These are phyloP conservation scores for Anastatus disparis DNA, from an alignment of 1,140 invertebrate genomes.

Conservation along the genomic window DNA sequence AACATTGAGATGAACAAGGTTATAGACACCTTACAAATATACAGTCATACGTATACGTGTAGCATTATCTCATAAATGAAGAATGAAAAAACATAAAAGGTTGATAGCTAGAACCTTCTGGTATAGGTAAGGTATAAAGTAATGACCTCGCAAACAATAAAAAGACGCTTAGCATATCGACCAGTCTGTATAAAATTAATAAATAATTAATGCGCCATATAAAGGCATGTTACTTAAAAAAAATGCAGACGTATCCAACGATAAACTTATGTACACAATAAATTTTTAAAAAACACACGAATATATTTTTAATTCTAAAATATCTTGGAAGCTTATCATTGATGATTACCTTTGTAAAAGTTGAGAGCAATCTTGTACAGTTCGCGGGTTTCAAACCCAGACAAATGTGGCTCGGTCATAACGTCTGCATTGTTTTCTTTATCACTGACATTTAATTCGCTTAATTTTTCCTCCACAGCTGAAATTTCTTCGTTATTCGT, in stretches of 20 bases:
- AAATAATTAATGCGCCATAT: slow-evolving; percentile 27
- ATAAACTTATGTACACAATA: too few species aligned
- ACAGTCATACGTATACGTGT: too few species aligned
- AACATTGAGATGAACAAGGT: not conserved
- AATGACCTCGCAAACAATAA: not conserved
- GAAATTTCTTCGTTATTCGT: slow-evolving; percentile 53
- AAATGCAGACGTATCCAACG: too few species aligned
- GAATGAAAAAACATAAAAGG: too few species aligned
- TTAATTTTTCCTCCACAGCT: slow-evolving; percentile 52
- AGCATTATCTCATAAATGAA: too few species aligned
- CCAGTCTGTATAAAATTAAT: slow-evolving; percentile 4
- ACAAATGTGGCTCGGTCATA: slow-evolving; percentile 57
- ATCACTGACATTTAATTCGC: slow-evolving; percentile 46
- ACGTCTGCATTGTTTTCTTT: slow-evolving; percentile 31
- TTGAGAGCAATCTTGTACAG: slow-evolving; percentile 87
- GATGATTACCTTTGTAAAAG: slow-evolving; percentile 91
- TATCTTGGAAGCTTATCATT: too few species aligned
- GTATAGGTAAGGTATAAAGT: too few species aligned
- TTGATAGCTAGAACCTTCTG: slow-evolving; percentile 11
- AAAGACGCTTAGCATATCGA: slow-evolving; percentile 10
- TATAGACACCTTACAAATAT: too few species aligned
- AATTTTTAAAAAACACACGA: too few species aligned
- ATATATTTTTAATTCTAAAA: too few species aligned
- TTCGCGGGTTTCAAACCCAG: slow-evolving; percentile 68
- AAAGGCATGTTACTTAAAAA: slow-evolving; percentile 5